These are phyloP conservation scores for Oligia latruncula DNA, from an alignment of 2,888 invertebrate genomes.

Conservation along the genomic window DNA sequence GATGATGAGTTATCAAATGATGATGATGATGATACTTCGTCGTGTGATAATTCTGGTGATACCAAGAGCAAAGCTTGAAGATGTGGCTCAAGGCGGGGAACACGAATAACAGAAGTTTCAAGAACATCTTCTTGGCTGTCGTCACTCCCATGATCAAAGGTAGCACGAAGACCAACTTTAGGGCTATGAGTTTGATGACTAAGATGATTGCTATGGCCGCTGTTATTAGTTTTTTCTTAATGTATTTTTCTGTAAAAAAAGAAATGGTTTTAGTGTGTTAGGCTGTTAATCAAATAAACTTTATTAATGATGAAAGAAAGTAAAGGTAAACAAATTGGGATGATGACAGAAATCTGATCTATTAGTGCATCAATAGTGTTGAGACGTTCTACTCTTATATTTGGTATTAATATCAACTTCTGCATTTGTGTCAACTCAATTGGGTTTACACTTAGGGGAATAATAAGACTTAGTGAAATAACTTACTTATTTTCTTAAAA, in stretches of 20 bases:
- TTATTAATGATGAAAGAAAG: neutral
- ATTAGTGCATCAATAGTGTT: neutral
- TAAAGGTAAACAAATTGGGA: neutral
- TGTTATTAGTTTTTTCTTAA: conserved; percentile 93
- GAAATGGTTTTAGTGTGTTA: neutral
- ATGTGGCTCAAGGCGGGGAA: conserved; percentile 95
- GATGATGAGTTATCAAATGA: conserved; percentile 94
- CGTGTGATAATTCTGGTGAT: conserved; percentile 93
- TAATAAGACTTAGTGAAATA: neutral
- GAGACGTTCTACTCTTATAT: neutral
- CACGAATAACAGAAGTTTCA: conserved; percentile 94
- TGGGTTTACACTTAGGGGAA: neutral
- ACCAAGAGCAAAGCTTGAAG: conserved; percentile 96
- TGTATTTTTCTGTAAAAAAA: conserved; percentile 92
- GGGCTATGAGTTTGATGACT: conserved; percentile 94
- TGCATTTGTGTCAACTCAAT: neutral
- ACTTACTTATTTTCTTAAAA: conserved; percentile 93
- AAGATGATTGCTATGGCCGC: conserved; percentile 94
- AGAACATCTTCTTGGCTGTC: conserved; percentile 95
- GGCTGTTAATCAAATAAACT: neutral
- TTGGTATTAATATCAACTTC: neutral
- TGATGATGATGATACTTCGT: conserved; percentile 95
- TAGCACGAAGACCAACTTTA: conserved; percentile 94
- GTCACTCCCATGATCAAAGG: conserved; percentile 95
- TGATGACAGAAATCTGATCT: neutral